phyloP scores from a whole-genome alignment of 2,888 invertebrate species.

The Lobophora halterata region DNA sequence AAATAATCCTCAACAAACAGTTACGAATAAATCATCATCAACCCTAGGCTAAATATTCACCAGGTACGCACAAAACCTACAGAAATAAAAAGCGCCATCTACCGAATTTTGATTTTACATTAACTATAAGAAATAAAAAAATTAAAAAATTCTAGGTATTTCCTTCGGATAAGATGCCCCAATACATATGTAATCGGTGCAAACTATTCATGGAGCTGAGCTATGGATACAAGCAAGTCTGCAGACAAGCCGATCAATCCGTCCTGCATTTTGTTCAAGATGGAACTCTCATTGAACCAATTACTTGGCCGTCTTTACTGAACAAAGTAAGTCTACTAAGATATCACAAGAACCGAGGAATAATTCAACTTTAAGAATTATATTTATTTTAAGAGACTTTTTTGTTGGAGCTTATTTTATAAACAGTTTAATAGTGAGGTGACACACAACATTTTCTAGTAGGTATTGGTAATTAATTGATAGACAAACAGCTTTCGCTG shows the following conservation, averaged over 20 bases:
- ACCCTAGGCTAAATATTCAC: no score
- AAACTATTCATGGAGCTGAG: constrained; percentile 84
- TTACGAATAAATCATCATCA: no score
- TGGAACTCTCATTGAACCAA: constrained; percentile 78
- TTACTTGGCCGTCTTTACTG: constrained; percentile 68
- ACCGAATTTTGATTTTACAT: constrained; percentile 8
- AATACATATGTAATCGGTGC: constrained; percentile 85
- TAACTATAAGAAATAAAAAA: not conserved
- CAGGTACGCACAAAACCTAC: not conserved
- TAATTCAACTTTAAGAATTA: no score
- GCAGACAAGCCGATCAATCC: constrained; percentile 86
- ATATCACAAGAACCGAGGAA: constrained; percentile 1
- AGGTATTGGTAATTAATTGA: no score
- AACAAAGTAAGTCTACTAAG: constrained; percentile 53
- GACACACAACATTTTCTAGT: no score
- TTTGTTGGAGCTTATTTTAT: no score
- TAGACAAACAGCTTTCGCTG: no score
- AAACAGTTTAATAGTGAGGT: no score
- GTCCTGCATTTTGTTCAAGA: constrained; percentile 85
- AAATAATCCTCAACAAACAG: no score
- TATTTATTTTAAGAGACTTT: no score
- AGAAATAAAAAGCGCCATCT: constrained; percentile 37
- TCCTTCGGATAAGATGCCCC: constrained; percentile 87
- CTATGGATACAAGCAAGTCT: constrained; percentile 88
- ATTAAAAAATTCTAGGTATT: constrained; percentile 65